These are phyloP conservation scores for Chymomyza procnemis DNA, from an alignment of 2,888 invertebrate species.

Conservation along the genomic window DNA sequence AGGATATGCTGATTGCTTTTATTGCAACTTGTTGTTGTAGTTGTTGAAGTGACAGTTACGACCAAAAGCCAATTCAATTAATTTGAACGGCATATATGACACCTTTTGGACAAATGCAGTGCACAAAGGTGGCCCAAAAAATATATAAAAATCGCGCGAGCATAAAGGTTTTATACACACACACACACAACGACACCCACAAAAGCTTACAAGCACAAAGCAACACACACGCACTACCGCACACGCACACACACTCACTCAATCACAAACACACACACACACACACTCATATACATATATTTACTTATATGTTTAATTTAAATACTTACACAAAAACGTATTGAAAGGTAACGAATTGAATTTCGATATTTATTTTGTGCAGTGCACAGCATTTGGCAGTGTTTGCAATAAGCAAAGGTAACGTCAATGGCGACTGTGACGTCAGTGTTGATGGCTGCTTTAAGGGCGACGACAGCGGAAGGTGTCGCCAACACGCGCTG, in stretches of 20 bases:
- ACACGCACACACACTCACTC: slow-evolving; percentile 9
- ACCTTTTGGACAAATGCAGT: slow-evolving; percentile 61
- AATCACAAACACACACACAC: neutral
- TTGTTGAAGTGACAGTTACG: slow-evolving; percentile 35
- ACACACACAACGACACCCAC: neutral
- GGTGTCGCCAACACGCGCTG: slow-evolving; percentile 68
- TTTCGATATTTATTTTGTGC: slow-evolving; percentile 48
- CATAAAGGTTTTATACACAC: neutral
- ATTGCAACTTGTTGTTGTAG: neutral
- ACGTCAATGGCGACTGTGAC: neutral
- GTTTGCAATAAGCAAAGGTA: slow-evolving; percentile 4
- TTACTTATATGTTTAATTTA: slow-evolving; percentile 28
- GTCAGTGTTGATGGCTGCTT: neutral
- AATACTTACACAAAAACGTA: neutral
- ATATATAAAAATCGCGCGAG: neutral
- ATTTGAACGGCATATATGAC: slow-evolving; percentile 67
- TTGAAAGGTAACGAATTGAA: slow-evolving; percentile 12
- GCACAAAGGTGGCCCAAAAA: neutral
- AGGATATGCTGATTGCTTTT: neutral
- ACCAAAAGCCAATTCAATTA: slow-evolving; percentile 70
- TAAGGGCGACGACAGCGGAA: slow-evolving; percentile 22
- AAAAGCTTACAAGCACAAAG: neutral
- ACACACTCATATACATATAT: neutral
- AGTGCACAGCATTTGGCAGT: slow-evolving; percentile 6
- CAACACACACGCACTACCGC: no score